Evolutionary conservation across 1,140 invertebrate species (phyloP).

Genomic region (Drosophila neocordata): DNA sequence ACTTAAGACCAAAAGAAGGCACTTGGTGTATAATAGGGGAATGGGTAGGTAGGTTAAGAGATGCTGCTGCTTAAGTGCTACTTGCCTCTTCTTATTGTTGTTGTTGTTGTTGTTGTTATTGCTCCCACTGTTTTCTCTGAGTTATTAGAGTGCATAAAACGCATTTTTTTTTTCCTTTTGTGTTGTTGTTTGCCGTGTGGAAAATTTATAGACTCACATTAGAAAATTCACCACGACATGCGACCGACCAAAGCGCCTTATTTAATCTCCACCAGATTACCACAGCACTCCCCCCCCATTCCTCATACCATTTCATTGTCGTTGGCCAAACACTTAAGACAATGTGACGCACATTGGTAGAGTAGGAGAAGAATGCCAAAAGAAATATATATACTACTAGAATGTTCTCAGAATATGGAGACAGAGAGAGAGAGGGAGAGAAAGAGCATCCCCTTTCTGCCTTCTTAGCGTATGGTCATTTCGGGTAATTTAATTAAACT

Average conservation of each 20-base stretch:
- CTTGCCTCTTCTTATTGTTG: conserved; percentile 3
- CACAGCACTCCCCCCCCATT: neutral
- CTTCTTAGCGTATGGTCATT: conserved; percentile 30
- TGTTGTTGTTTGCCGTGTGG: conserved; percentile 25
- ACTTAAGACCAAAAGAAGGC: neutral
- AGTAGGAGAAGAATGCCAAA: neutral
- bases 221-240: conserved; percentile 55
- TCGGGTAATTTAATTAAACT: conserved; percentile 57
- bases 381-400: neutral
- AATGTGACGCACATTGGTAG: conserved; percentile 16
- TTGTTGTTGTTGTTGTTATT: conserved; percentile 3
- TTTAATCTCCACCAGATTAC: neutral
- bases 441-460: neutral
- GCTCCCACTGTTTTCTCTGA: conserved; percentile 20
- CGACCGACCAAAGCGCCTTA: conserved; percentile 10
- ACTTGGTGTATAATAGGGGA: neutral
- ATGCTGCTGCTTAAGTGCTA: conserved; percentile 20
- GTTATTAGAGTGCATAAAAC: conserved; percentile 63
- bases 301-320: too few species aligned
- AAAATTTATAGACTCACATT: conserved; percentile 59
- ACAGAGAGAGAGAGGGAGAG: neutral
- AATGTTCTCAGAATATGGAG: neutral
- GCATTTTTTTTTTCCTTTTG: conserved; percentile 39
- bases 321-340: conserved; percentile 34
- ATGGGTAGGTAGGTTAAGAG: neutral